phyloP scores from a whole-genome alignment of 2,113 vertebrate genomes.

The Nycticryphes semicollaris region DNA sequence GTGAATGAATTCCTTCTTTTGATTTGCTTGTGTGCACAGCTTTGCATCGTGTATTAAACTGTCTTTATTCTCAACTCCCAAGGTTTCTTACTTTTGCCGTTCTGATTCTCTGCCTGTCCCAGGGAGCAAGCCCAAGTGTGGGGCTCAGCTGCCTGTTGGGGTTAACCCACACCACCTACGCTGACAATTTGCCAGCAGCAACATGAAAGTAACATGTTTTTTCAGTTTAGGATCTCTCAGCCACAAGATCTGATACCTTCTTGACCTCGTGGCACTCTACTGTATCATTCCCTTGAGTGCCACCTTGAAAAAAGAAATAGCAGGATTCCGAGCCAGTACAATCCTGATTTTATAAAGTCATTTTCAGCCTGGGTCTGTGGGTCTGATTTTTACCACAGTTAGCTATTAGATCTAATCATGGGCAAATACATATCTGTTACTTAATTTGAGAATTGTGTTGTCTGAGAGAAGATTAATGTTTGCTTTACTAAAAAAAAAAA shows the following conservation, averaged over 20 bases:
- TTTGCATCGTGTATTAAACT: neutral
- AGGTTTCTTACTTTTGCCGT: neutral
- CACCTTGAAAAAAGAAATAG: neutral
- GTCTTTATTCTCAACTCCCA: neutral
- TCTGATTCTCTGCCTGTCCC: neutral
- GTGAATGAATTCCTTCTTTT: neutral
- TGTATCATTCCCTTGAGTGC: neutral
- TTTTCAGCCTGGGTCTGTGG: neutral
- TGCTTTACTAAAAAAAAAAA: neutral
- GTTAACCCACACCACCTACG: neutral
- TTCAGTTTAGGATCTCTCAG: neutral
- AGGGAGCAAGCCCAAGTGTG: rapidly evolving
- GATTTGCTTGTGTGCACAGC: neutral
- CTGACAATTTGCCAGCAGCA: neutral
- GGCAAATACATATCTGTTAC: neutral
- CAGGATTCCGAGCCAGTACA: neutral
- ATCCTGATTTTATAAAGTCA: neutral
- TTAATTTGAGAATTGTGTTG: neutral
- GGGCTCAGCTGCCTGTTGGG: neutral
- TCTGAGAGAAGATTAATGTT: neutral
- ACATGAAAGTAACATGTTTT: neutral
- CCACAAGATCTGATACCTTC: neutral
- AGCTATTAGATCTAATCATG: neutral
- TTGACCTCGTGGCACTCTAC: neutral
- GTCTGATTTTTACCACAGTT: neutral